Base-by-base conservation (phyloP, 2,113 vertebrate species). In the Siniperca knerii region DNA sequence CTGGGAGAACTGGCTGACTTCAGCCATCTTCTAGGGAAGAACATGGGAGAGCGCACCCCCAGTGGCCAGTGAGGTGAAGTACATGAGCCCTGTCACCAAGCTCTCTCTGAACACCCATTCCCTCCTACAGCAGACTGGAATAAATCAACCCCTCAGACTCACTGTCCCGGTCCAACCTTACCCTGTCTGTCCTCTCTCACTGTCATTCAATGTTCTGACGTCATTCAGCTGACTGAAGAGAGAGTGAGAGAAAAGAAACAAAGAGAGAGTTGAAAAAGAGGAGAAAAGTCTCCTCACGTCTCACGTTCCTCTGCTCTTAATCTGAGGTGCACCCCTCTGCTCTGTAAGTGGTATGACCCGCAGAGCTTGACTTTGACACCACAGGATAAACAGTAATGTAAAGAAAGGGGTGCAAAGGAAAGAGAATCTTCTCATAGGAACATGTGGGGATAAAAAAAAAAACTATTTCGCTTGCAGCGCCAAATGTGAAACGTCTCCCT, bases 1-100 rank as follows among this genome's bases (percentile, higher is more conserved):
- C 90, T 94, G 37, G 90, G 96, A 68, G 96, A 97, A 4, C 90
- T 96, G 87, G 95, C 97, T 85, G 98, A 99, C 95, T 96, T 96
- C 91, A 97, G 97, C 74, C 95, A 95, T 68, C 94, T 97, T 48
- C 95, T 98, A 62, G 92, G 96, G 77, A 97, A 96, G 86, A 96
- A 95, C 83, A 94, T 96, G 75, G 90, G 95, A 50, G 97, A 98
- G 92, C 96, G 96, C 94, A 95, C 97, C 93, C 96, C 97, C 54
- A 96, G 94, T 91, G 97, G 95, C 85, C 96, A 96, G 84, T 96
- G 96, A 96, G 84, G 81, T 37, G 44, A 81, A 65, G 60, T n/a
- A 58, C 20, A n/a, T 35, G 81, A 84, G 85, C 67, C 55, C 67
- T 77, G 86, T 69, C 58, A 65, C 58, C 64, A 25, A 83, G 77